Base-by-base conservation (phyloP, 2,888 invertebrate genomes). In the Lagria hirta region DNA sequence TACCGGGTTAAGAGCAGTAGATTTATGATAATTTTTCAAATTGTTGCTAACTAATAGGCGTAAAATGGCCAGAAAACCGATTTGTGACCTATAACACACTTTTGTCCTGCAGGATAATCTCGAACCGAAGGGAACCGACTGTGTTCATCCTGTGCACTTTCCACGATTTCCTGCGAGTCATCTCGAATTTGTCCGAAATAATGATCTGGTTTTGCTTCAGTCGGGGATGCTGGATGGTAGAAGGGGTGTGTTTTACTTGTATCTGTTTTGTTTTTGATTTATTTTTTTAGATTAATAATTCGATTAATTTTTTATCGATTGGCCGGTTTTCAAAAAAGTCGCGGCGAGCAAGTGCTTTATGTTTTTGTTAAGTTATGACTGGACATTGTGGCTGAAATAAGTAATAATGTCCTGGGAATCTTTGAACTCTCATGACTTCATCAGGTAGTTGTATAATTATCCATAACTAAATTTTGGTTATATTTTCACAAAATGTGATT, bases 351-450 rank as follows among this genome's bases (percentile, higher is more conserved):
- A n/a, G n/a, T n/a, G n/a, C n/a, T n/a, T n/a, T n/a, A n/a, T n/a
- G n/a, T n/a, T n/a, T n/a, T n/a, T n/a, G n/a, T n/a, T n/a, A n/a
- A n/a, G n/a, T n/a, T n/a, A 11, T 8, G 13, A 24, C 6, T 3
- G 16, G 11, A 17, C 27, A 10, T 27, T 4, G 12, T 35, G 18
- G 15, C 6, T 22, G 16, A 17, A 15, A 13, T 7, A 40, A 12
- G 33, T n/a, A n/a, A n/a, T n/a, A n/a, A 88, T 88, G 88, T 88
- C 88, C 80, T 88, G 88, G 88, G 86, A 88, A 77, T 86, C 86
- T 54, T 79, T 88, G 63, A 83, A 86, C 71, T 86, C 87, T 60
- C 84, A 85, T 72, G 87, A 88, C 75, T 84, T 84, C 73, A 80
- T 86, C 72, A 83, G 86, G 88, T 85, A 71, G 74, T 70, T 58